Base-by-base conservation (phyloP, 2,113 vertebrate species). In the Aythya baeri region DNA sequence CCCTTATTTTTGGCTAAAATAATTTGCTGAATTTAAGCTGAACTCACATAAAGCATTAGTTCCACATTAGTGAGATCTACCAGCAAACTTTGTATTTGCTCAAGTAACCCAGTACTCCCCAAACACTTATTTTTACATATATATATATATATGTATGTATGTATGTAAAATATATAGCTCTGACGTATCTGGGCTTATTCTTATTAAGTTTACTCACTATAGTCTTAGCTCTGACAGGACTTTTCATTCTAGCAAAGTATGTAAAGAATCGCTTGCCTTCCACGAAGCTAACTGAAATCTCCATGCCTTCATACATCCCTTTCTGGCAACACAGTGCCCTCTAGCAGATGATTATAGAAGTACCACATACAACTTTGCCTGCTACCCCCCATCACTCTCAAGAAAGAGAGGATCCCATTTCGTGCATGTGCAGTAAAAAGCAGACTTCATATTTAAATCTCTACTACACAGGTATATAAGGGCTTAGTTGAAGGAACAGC, bases 341-440 rank as follows among this genome's bases (percentile, higher is more conserved):
- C 86, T 89, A 79, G 67, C 54, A 88, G 91, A 29, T 1, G 9
- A 32, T 13, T 32, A 38, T 9, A 65, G 20, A 86, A 52, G 36
- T 6, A 66, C 13, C 11, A 43, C 20, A 26, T 34, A 41, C 23
- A 41, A 36, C 9, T 34, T 1, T 0, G 0, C 2, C 25, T 43
- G 15, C 7, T 27, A 36, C 43, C 65, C 2, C 7, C 18, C 3
- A 9, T 6, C 46, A 20, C 17, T 17, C 15, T 6, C 32, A 71
- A 71, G 18, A 77, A 6, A 21, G 3, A 21, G 3, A 79, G 29
- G 14, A 46, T 27, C 17, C 13, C 9, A 6, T 74, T 34, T 55
- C n/a, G 36, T 13, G n/a, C 2, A 2, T 4, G 7, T 3, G 15
- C 22, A 68, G 26, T 18, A 71, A 80, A 63, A 89, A 88, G 54